A percentile compares a stretch with the other conserved stretches of the same genome.
phyloP scores from a whole-genome alignment of 2,888 invertebrate genomes.

The Thera obeliscata region DNA sequence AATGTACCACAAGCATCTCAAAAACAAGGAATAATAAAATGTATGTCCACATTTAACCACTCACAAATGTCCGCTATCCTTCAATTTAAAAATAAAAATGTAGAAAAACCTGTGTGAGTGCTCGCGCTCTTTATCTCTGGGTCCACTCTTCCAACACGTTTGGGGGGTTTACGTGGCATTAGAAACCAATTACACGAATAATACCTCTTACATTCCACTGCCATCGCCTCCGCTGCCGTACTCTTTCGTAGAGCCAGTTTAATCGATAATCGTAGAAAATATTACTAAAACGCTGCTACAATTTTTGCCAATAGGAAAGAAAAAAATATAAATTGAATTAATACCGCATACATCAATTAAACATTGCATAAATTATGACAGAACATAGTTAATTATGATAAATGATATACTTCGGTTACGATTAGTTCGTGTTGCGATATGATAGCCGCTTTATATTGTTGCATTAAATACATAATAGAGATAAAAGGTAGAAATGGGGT shows the following conservation, averaged over 20 bases:
- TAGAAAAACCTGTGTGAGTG: constrained; percentile 46
- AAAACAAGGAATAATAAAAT: background rate
- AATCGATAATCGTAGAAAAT: constrained; percentile 43
- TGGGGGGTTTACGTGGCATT: constrained; percentile 83
- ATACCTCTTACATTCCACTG: constrained; percentile 57
- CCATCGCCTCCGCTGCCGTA: constrained; percentile 43
- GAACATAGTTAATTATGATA: constrained; percentile 45
- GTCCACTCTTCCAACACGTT: constrained; percentile 82
- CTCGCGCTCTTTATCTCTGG: constrained; percentile 78
- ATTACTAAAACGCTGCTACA: constrained; percentile 5
- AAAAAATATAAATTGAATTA: background rate
- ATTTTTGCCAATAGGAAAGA: background rate
- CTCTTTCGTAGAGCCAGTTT: constrained; percentile 45
- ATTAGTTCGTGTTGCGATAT: constrained; percentile 58
- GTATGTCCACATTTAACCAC: background rate
- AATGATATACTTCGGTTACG: constrained; percentile 51
- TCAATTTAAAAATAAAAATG: constrained; percentile 32
- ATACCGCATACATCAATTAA: constrained; percentile 6
- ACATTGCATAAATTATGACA: constrained; percentile 10
- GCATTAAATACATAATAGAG: constrained; percentile 76
- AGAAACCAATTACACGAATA: constrained; percentile 84
- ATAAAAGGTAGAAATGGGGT: constrained; percentile 80
- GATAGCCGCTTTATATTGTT: constrained; percentile 58
- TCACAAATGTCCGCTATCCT: constrained; percentile 9
- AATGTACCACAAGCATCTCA: too few species aligned